Base-by-base conservation (phyloP, 2,888 invertebrate species). In the Apamea epomidion region DNA sequence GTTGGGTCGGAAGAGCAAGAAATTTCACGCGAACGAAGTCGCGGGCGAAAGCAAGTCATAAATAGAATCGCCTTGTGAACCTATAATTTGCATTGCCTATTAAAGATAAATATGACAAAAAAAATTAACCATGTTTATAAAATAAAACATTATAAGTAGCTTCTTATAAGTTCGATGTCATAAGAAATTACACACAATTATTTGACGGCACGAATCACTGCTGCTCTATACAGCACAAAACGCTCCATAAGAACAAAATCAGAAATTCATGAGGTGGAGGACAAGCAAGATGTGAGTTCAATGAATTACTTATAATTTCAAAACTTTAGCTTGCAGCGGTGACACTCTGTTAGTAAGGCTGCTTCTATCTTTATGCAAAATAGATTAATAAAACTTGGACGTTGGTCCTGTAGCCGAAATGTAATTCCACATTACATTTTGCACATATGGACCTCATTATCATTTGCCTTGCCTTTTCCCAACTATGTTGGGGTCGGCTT, bases 331-430 rank as follows among this genome's bases (percentile, higher is more conserved):
- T 64, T 32, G 32, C 21, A 25, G 32, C 18, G 32, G 14, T 32
- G 5, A n/a, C 48, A 14, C 12, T 51, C 14, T 16, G 10, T 42
- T 25, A n/a, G 12, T 32, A 21, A 74, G 14, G 60, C n/a, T 25
- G 12, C 48, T 32, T 75, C 21, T 72, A 74, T 78, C 25, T 74
- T 42, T 78, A 75, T 78, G 73, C 69, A 79, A 83, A 86, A 71
- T 42, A 75, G 69, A 37, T 76, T 78, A 76, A 70, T 82, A 82
- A 72, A 84, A 82, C 69, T 84, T 76, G 51, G 45, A 51, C n/a
- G 10, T 69, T 60, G 25, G 42, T 45, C 42, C 18, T 42, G 25
- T 73, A 71, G 12, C 37, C 16, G 8, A 48, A 65, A 72, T 62
- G 5, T 42, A 25, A 62, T 65, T 60, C 1, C 25, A 25, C 16